Conservation (phyloP, 2,797 vertebrate species). For the Chiroxiphia lanceolata region DNA sequence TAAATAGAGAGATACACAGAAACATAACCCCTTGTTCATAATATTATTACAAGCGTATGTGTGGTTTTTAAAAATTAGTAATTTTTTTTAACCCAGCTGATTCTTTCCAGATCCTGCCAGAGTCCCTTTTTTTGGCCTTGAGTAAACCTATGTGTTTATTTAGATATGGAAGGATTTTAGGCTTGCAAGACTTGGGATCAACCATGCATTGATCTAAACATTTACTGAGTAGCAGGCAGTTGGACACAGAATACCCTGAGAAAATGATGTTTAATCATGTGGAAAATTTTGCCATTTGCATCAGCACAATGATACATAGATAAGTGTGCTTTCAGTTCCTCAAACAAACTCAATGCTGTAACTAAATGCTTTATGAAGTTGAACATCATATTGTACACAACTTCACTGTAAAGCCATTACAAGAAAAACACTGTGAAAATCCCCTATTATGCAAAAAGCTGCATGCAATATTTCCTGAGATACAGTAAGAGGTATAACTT, state of each 20-base stretch:
- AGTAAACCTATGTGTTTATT: constrained; percentile 30
- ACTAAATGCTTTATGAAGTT: constrained; percentile 71
- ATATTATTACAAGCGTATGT: background rate
- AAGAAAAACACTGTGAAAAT: constrained; percentile 67
- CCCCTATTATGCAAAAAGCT: constrained; percentile 67
- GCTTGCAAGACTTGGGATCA: constrained; percentile 24
- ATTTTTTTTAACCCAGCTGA: background rate
- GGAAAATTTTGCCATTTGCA: constrained; percentile 80
- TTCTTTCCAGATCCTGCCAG: constrained; percentile 24
- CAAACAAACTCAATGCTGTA: constrained; percentile 70
- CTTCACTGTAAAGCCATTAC: constrained; percentile 54
- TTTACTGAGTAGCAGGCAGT: constrained; percentile 61
- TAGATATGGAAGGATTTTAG: constrained; percentile 32
- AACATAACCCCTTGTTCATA: background rate
- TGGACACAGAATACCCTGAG: constrained; percentile 68
- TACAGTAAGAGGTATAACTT: constrained; percentile 45
- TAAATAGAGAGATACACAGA: constrained; percentile 1
- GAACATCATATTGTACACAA: constrained; percentile 68
- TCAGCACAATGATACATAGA: constrained; percentile 76
- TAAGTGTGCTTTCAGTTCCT: constrained; percentile 80
- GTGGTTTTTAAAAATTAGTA: background rate
- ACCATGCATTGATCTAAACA: constrained; percentile 44
- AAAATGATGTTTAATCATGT: constrained; percentile 75
- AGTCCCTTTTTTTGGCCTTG: background rate
- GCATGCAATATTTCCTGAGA: constrained; percentile 62